Percentiles rank a stretch among this genome's conserved stretches.
These are phyloP conservation scores for Glyptemys insculpta DNA, from an alignment of 2,797 vertebrate species.

Conservation along the genomic window DNA sequence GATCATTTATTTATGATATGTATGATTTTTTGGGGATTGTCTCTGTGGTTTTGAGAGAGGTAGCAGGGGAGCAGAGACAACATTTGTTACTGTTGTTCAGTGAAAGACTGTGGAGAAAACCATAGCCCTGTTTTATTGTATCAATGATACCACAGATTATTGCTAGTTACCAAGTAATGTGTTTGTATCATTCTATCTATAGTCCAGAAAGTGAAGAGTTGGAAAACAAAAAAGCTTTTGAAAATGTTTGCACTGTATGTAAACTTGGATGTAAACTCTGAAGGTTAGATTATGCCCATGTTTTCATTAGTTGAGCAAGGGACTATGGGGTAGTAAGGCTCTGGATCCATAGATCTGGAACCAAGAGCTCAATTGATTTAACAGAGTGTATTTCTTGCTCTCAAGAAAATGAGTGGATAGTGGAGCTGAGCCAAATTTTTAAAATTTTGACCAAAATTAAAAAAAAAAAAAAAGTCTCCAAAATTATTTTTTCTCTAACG, in stretches of 20 bases:
- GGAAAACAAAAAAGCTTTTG: background rate
- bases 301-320: too few relatives aligned
- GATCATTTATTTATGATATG: background rate
- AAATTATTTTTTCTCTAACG: background rate
- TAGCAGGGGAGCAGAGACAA: background rate
- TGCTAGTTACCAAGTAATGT: background rate
- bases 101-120: background rate
- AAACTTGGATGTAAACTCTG: background rate
- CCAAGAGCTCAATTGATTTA: background rate
- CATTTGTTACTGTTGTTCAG: background rate
- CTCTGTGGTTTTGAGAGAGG: background rate
- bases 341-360: too few relatives aligned
- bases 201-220: background rate
- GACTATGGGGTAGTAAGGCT: too few relatives aligned
- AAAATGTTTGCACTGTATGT: background rate
- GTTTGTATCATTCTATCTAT: background rate
- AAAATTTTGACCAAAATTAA: background rate
- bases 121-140: background rate
- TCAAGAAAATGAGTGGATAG: background rate
- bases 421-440: background rate
- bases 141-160: background rate
- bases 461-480: background rate
- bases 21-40: background rate
- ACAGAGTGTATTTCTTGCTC: background rate
- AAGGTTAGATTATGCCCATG: background rate